Evolutionary conservation across 2,113 vertebrate genomes (phyloP).

Genomic region (Gavialis gangeticus): DNA sequence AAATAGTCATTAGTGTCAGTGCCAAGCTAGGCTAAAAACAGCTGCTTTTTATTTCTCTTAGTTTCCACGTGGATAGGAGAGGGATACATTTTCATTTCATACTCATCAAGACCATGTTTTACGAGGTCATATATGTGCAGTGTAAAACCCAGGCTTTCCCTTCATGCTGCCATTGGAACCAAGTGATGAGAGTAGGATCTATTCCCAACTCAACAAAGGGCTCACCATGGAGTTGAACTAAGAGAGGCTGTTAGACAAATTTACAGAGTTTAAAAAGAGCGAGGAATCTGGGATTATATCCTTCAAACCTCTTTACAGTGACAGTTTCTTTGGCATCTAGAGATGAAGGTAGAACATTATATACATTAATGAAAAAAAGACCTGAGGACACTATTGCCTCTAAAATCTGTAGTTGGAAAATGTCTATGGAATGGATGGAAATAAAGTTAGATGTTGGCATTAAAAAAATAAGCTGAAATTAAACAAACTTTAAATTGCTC

Average conservation of each 20-base stretch:
- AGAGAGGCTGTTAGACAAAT: conserved; percentile 16
- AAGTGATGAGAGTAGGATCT: not conserved
- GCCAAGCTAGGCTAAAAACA: not conserved
- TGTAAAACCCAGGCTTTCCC: not conserved
- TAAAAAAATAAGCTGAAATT: not conserved
- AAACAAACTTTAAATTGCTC: not conserved
- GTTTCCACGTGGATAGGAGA: accelerated
- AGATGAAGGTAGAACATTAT: too few relatives aligned
- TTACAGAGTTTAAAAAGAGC: not conserved
- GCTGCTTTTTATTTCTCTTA: not conserved
- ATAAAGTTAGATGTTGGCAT: too few relatives aligned
- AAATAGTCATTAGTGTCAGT: accelerated
- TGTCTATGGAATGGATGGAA: too few relatives aligned
- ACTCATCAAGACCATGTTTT: accelerated
- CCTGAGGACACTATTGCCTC: too few relatives aligned
- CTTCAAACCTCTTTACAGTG: not conserved
- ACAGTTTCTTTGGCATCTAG: too few relatives aligned
- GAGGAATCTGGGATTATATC: conserved; percentile 38
- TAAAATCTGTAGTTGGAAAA: too few relatives aligned
- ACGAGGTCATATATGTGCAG: not conserved
- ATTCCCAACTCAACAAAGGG: conserved; percentile 18
- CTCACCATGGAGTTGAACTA: conserved; percentile 19
- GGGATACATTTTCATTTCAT: not conserved
- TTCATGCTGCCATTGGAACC: not conserved
- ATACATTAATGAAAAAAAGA: too few relatives aligned